Evolutionary conservation across 2,797 vertebrate genomes (phyloP).

Genomic region (Dendrocincla fuliginosa): DNA sequence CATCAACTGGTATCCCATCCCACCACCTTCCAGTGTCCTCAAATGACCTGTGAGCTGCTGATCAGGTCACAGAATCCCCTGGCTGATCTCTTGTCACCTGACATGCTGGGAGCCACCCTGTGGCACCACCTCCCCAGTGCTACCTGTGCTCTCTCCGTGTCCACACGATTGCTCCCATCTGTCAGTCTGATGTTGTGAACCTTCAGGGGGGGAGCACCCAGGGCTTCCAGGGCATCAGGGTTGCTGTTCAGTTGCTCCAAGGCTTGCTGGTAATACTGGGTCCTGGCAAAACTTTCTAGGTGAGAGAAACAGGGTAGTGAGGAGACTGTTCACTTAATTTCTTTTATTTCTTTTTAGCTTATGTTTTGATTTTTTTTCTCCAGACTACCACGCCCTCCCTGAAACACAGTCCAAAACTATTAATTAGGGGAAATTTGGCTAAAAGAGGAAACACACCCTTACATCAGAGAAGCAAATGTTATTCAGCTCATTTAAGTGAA

Average conservation of each 20-base stretch:
- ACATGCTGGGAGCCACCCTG: background rate
- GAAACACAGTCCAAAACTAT: background rate
- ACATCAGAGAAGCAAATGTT: background rate
- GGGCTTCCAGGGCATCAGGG: conserved; percentile 78
- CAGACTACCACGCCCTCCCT: background rate
- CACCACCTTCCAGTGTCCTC: background rate
- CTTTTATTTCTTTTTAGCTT: too few species aligned
- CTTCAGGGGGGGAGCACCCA: conserved; percentile 83
- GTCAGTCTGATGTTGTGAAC: conserved; percentile 82
- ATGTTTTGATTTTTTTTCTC: background rate
- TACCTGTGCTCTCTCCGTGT: conserved; percentile 79
- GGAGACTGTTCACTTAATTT: background rate
- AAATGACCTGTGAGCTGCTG: background rate
- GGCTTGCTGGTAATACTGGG: conserved; percentile 81
- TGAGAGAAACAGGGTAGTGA: background rate
- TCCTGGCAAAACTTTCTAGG: conserved; percentile 74
- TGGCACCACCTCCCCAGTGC: background rate
- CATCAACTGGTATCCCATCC: background rate
- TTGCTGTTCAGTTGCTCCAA: conserved; percentile 78
- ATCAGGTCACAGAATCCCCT: background rate
- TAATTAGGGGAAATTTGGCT: background rate
- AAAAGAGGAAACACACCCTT: background rate
- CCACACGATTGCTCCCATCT: conserved; percentile 78
- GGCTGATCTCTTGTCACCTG: background rate
- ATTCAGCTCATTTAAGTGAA: background rate